phyloP scores from a whole-genome alignment of 2,888 invertebrate genomes.

The Galerucella calmariensis region DNA sequence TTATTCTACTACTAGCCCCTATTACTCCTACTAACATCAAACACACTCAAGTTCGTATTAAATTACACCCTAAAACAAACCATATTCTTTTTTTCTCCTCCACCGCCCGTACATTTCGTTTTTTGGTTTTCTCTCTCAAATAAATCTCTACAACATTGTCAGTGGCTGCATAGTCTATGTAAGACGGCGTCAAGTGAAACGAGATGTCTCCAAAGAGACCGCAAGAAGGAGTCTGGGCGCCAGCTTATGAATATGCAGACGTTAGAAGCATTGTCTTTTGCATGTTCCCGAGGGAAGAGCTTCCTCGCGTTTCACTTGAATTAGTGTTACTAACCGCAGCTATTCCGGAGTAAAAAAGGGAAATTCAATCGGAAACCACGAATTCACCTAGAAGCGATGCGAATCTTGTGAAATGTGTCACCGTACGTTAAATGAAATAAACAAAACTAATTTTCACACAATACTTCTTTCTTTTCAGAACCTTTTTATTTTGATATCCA shows the following conservation, averaged over 20 bases:
- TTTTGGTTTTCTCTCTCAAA: background rate
- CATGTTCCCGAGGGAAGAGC: conserved; percentile 35
- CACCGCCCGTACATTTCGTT: conserved; percentile 12
- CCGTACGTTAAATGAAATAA: too few species aligned
- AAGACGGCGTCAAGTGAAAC: conserved; percentile 41
- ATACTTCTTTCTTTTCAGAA: too few species aligned
- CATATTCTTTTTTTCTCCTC: background rate
- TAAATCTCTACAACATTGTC: conserved; percentile 32
- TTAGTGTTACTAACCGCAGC: conserved; percentile 28
- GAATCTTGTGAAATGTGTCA: background rate
- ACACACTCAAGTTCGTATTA: background rate
- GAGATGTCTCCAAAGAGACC: conserved; percentile 38
- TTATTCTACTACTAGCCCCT: background rate
- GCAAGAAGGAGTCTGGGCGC: conserved; percentile 41
- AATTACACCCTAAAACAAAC: background rate
- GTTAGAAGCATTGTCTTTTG: conserved; percentile 40
- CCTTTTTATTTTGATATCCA: too few species aligned
- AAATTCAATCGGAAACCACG: background rate
- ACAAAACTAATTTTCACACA: too few species aligned
- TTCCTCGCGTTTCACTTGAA: conserved; percentile 24
- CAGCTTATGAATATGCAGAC: conserved; percentile 48
- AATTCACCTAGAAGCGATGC: background rate
- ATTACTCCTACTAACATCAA: background rate
- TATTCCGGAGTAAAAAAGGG: background rate
- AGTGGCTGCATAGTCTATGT: conserved; percentile 27